Evolutionary conservation across 2,113 vertebrate species (phyloP), one percentile per base, ranked within the genome.

Genomic region (Orientallactaga bullata): DNA sequence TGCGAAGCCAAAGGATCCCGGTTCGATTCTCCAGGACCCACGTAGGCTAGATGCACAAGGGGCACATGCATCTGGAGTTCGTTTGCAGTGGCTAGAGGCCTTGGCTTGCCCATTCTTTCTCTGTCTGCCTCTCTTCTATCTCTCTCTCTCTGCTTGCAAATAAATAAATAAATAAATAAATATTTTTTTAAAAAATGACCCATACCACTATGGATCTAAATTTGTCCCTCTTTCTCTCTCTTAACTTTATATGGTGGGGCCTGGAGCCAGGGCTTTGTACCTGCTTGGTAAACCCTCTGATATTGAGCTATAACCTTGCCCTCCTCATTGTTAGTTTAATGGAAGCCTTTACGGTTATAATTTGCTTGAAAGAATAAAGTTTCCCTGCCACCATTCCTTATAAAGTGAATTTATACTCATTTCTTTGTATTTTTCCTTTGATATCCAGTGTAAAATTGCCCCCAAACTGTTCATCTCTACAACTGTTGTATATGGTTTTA

Each of bases 291-390:
- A 87, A 76, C 12, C 0, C 26, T 74, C 35, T 87, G 16, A 35
- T 35, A 32, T 23, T 61, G 28, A 87, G 35, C 26, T 87, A 0
- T 39, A 39, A 13, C 26, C 51, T 3, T 9, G 30, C 24, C n/a
- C 28, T 24, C 26, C 8, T 51, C 71, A 86, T 47, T 73, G 73
- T 73, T 73, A 60, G 21, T 55, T 91, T 84, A 73, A 42, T 13
- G 47, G n/a, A 82, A 93, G 39, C 17, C n/a, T 47, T 47, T 55
- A 79, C 58, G 1, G 9, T 81, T 55, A 85, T 1, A 60, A 55
- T 95, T 93, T 79, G 47, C 73, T 90, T 65, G 23, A 28, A 58
- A 89, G 66, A 91, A 72, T 77, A 87, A 92, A 95, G 24, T 5
- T 78, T 2, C 1, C n/a, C 69, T 42, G 65, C 2, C 5, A 61